phyloP scores from a whole-genome alignment of 2,797 vertebrate species.

The Gallinago solitaria region DNA sequence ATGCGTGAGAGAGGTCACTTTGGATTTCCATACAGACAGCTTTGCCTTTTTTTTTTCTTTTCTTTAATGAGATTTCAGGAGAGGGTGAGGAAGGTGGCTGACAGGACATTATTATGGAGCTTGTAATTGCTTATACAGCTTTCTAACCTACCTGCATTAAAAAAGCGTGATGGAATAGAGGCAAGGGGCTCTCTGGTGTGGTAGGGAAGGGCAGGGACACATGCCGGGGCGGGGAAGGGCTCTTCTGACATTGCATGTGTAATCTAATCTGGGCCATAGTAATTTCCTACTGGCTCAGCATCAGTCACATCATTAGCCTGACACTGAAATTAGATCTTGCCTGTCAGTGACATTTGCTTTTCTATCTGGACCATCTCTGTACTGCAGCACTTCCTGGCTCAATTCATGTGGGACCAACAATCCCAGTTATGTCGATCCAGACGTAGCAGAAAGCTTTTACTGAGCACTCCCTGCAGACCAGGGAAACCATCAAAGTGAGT shows the following conservation, averaged over 20 bases:
- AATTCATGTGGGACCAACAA: conserved; percentile 35
- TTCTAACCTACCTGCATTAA: not conserved
- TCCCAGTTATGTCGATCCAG: conserved; percentile 25
- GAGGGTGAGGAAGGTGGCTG: not conserved
- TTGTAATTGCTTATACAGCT: not conserved
- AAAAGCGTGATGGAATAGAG: not conserved
- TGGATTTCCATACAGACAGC: not conserved
- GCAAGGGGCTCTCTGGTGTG: not conserved
- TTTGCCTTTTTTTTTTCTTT: not conserved
- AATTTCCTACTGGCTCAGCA: conserved; percentile 25
- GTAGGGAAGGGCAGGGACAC: not conserved
- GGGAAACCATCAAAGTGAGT: conserved; percentile 16
- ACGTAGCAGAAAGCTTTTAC: conserved; percentile 41
- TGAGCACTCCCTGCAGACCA: conserved; percentile 45
- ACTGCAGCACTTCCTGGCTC: conserved; percentile 19
- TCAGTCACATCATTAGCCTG: not conserved
- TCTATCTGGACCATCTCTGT: not conserved
- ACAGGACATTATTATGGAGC: not conserved
- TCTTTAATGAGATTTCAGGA: not conserved
- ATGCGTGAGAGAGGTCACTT: not conserved
- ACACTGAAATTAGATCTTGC: conserved; percentile 35
- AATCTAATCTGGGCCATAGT: not conserved
- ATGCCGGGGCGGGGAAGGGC: not conserved
- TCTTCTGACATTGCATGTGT: not conserved
- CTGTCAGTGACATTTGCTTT: conserved; percentile 11